phyloP scores from a whole-genome alignment of 2,797 vertebrate species.

The Cuniculus paca region DNA sequence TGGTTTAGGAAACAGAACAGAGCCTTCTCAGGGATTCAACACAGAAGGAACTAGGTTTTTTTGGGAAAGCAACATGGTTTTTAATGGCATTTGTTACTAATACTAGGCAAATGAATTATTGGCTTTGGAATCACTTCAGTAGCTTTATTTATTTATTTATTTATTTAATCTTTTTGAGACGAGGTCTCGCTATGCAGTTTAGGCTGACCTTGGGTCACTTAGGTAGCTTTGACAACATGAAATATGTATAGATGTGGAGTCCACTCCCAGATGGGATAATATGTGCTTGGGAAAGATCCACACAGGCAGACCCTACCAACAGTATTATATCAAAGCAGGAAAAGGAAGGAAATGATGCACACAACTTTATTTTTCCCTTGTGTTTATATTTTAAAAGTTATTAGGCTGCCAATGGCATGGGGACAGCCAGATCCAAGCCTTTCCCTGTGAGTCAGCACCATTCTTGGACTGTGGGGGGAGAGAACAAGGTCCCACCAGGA shows the following conservation, averaged over 20 bases:
- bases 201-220: too few relatives aligned
- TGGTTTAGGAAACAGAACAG: background rate
- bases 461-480: too few relatives aligned
- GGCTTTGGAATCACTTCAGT: background rate
- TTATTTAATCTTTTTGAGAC: too few relatives aligned
- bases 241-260: background rate
- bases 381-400: background rate
- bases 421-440: too few relatives aligned
- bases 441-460: too few relatives aligned
- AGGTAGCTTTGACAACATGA: background rate
- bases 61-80: conserved; percentile 33
- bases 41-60: background rate
- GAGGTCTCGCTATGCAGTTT: too few relatives aligned
- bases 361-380: background rate
- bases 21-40: background rate
- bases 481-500: too few relatives aligned
- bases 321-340: background rate
- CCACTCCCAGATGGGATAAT: background rate
- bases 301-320: background rate
- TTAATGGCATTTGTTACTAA: conserved; percentile 14
- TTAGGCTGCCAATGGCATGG: too few relatives aligned
- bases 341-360: background rate
- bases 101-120: background rate
- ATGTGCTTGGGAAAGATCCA: background rate
- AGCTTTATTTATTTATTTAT: too few relatives aligned